Percentiles rank a stretch among this genome's conserved stretches.
Conservation (phyloP, 2,113 vertebrate genomes). For the Laticauda laticaudata region DNA sequence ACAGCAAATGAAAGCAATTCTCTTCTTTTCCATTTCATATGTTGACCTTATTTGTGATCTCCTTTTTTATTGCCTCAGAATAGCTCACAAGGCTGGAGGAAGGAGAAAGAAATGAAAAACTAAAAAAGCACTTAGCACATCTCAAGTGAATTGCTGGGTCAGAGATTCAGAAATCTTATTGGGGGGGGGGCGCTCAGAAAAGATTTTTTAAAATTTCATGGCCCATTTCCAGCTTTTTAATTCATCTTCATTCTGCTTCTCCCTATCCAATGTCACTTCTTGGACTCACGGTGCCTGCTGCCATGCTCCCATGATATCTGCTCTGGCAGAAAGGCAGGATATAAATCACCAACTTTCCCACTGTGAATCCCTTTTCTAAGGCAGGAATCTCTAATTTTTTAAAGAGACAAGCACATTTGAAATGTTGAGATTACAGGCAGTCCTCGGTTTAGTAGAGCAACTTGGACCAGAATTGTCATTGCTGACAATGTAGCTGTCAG, state of each 20-base stretch:
- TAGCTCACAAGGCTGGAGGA: constrained; percentile 10
- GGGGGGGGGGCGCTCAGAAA: too few species aligned
- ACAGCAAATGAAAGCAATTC: constrained; percentile 21
- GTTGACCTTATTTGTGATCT: constrained; percentile 43
- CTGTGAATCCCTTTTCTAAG: neutral
- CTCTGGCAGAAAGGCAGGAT: neutral
- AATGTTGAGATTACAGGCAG: neutral
- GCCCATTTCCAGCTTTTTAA: neutral
- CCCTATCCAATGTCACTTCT: neutral
- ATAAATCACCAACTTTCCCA: neutral
- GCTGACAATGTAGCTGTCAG: neutral
- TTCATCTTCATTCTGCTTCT: neutral
- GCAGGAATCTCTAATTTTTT: neutral
- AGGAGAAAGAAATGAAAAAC: neutral
- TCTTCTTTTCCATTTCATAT: constrained; percentile 40
- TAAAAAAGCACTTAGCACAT: neutral
- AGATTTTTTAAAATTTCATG: neutral
- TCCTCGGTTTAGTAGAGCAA: neutral
- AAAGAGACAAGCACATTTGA: neutral
- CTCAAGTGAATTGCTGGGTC: neutral
- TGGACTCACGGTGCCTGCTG: neutral
- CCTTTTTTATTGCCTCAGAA: constrained; percentile 28
- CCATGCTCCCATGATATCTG: neutral
- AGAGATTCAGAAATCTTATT: neutral
- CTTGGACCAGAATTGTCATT: neutral